Evolutionary conservation across 2,888 invertebrate genomes (phyloP).

Genomic region (Athrips mouffetella): DNA sequence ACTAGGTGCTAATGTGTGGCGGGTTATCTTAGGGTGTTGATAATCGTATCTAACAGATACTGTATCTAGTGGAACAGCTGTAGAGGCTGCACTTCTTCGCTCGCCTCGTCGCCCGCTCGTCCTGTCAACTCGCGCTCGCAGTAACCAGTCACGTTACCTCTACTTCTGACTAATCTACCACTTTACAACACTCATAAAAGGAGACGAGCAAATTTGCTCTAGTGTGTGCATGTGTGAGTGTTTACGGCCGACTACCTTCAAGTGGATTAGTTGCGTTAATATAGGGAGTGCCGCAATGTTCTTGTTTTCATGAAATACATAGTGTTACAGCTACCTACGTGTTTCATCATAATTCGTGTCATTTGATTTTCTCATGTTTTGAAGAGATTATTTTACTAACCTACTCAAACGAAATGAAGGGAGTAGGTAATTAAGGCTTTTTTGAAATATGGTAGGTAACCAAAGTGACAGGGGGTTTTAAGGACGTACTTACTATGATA

Average conservation of each 20-base stretch:
- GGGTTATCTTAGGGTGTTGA: constrained; percentile 68
- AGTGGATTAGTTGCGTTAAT: neutral
- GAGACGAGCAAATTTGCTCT: constrained; percentile 8
- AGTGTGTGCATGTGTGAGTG: constrained; percentile 8
- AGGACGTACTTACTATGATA: no score
- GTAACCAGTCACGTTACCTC: neutral
- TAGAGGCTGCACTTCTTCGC: constrained; percentile 21
- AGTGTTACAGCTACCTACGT: neutral
- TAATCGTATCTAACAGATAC: constrained; percentile 70
- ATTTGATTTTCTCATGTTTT: no score
- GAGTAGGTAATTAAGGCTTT: no score
- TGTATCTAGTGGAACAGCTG: constrained; percentile 55
- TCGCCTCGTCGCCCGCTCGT: constrained; percentile 18
- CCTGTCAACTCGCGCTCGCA: constrained; percentile 1
- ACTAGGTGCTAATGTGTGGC: constrained; percentile 70
- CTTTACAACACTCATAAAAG: constrained; percentile 10
- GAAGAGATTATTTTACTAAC: no score
- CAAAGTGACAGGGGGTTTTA: no score
- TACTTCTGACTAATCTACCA: neutral
- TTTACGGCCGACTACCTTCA: neutral
- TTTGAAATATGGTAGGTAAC: no score
- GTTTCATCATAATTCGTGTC: no score
- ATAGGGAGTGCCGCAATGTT: neutral
- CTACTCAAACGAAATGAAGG: no score
- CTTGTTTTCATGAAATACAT: neutral